A percentile compares a stretch with the other conserved stretches of the same genome.
These are phyloP conservation scores for Pterois miles DNA, from an alignment of 2,797 vertebrate genomes.

Conservation along the genomic window DNA sequence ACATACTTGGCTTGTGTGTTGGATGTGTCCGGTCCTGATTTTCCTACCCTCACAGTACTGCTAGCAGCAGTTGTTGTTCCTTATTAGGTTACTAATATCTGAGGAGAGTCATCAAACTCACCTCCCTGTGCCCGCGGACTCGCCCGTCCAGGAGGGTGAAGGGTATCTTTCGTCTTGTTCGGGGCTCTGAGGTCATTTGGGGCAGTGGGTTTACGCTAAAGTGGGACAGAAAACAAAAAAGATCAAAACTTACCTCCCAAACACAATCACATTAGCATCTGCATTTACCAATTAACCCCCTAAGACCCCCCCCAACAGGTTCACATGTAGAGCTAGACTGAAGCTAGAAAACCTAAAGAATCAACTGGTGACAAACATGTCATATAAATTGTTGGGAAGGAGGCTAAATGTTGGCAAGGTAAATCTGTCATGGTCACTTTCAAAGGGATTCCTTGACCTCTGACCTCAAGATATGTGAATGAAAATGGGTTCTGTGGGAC, in stretches of 20 bases:
- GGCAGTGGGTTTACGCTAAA: constrained; percentile 72
- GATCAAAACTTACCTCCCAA: background rate
- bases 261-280: background rate
- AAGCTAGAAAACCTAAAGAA: no score
- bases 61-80: constrained; percentile 23
- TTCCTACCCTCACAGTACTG: background rate
- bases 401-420: no score
- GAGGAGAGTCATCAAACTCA: constrained; percentile 52
- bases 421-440: no score
- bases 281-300: background rate
- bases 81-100: constrained; percentile 18
- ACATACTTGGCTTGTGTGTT: constrained; percentile 46
- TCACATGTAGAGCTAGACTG: no score
- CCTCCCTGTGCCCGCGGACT: constrained; percentile 59
- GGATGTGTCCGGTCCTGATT: constrained; percentile 19
- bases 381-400: no score
- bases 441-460: no score
- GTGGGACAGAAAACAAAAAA: constrained; percentile 1
- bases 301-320: no score
- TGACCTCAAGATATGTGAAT: no score
- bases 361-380: no score
- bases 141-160: constrained; percentile 72
- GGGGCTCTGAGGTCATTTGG: constrained; percentile 71
- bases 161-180: constrained; percentile 71
- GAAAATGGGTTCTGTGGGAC: no score